Base-by-base conservation (phyloP, 2,797 vertebrate genomes). In the Pampus argenteus region DNA sequence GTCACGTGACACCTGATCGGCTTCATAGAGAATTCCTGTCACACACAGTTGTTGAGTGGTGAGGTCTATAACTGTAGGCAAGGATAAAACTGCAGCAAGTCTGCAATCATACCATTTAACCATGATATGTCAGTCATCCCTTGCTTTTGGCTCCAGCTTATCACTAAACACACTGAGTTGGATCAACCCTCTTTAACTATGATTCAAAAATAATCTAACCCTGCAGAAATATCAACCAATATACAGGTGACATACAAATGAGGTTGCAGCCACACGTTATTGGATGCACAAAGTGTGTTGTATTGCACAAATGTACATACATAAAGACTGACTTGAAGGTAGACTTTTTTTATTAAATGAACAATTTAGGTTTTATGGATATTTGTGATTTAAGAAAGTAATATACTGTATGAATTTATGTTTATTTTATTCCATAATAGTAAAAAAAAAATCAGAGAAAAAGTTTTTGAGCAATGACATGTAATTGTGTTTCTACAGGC, bases 111-210 rank as follows among this genome's bases (percentile, higher is more conserved):
- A 66, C 14, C 42, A 26, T 87, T 86, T 86, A 79, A 86, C 82
- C 81, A 68, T 67, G 78, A 85, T 73, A 81, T 86, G 90, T 79
- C 86, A 85, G 61, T 88, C 87, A 86, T 62, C 75, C 47, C 68
- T 63, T 67, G 74, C 81, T 86, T 68, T 77, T 3, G 69, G 74
- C 83, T 77, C 25, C 55, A 34, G 79, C 78, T 88, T 76, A 86
- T 87, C 83, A 79, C 70, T 49, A 54, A 80, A 79, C 60, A 76
- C 64, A 75, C 64, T 76, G 54, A 76, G 60, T 44, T 65, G 58
- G 70, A 88, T 90, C 81, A 73, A 64, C 88, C 66, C 66, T 67
- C 66, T 65, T 42, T 78, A 67, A 70, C 80, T 78, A 15, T 58
- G 63, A 84, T 60, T 88, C 52, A 67, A 56, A 78, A 79, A 64